Conservation (phyloP, 2,797 vertebrate species). For the Periophthalmus magnuspinnatus region DNA sequence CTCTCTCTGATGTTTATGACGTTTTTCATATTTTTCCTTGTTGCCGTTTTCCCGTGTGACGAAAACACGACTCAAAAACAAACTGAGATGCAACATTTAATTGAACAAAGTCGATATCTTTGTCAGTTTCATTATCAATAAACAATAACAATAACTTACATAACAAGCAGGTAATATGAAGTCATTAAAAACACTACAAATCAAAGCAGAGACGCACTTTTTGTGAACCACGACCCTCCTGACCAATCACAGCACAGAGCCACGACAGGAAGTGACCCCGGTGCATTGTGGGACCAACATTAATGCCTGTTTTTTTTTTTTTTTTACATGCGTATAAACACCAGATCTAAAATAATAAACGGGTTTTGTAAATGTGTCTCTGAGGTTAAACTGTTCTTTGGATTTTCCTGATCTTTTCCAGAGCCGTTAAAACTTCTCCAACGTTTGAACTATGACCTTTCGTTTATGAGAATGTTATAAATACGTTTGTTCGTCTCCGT, state of each 20-base stretch:
- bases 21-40: no score
- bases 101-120: constrained; percentile 41
- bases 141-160: constrained; percentile 46
- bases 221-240: constrained; percentile 22
- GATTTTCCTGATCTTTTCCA: constrained; percentile 7
- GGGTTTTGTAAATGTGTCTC: background rate
- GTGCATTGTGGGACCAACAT: background rate
- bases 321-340: constrained; percentile 2
- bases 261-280: constrained; percentile 14
- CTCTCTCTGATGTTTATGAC: no score
- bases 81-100: constrained; percentile 46
- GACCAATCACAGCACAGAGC: constrained; percentile 8
- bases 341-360: background rate
- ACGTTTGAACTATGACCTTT: background rate
- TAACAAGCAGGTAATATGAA: constrained; percentile 40
- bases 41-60: no score
- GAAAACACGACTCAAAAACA: background rate
- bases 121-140: constrained; percentile 36
- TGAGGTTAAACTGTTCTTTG: constrained; percentile 1
- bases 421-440: background rate
- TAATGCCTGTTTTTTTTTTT: background rate
- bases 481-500: background rate
- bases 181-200: constrained; percentile 42
- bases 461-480: background rate
- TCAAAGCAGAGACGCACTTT: constrained; percentile 8